Evolutionary conservation across 2,888 invertebrate species (phyloP), one percentile per base, ranked within the genome.

Genomic region (Drosophila cyrtoloma): DNA sequence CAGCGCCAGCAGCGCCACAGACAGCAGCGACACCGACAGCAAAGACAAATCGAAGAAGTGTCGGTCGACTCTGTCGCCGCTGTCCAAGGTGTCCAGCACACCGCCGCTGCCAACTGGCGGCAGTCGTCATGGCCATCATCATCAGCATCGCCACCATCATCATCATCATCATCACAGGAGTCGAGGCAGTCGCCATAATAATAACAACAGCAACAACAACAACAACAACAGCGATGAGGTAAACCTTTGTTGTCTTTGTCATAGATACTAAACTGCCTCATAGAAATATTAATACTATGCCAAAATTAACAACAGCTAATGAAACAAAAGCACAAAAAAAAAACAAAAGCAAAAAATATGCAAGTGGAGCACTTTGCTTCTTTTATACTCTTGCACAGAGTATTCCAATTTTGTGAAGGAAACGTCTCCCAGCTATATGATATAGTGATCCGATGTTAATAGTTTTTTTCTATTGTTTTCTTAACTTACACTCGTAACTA

Each of bases 141-240:
- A 64, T 52, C 79, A 72, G 30, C 58, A 42, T 57, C 39, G 39
- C 51, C 75, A 71, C 55, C 75, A 71, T 19, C 57, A 75, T 51
- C 71, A 63, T 55, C 79, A 62, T 59, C 79, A 73, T 39, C 75
- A 79, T 44, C 74, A 82, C 58, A 69, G 66, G 35, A 72, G 57
- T 66, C 68, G 75, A 39, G 65, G 79, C 71, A 72, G 70, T 55
- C 73, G 79, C 39, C 74, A 72, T 12, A 58, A 58, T 19, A 74
- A 39, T 52, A 79, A 28, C 61, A 69, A 35, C 56, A 47, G 16
- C 47, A 58, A 66, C 19, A 74, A 44, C 63, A 78, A 30, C 60
- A n/a, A n/a, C n/a, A 66, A 47, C 56, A 77, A 58, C 61, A 70
- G 65, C 26, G 79, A 77, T 65, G 82, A 79, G 82, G 77, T 82